Evolutionary conservation across 2,797 vertebrate species (phyloP), one percentile per base, ranked within the genome.

Genomic region (Lacerta bilineata): DNA sequence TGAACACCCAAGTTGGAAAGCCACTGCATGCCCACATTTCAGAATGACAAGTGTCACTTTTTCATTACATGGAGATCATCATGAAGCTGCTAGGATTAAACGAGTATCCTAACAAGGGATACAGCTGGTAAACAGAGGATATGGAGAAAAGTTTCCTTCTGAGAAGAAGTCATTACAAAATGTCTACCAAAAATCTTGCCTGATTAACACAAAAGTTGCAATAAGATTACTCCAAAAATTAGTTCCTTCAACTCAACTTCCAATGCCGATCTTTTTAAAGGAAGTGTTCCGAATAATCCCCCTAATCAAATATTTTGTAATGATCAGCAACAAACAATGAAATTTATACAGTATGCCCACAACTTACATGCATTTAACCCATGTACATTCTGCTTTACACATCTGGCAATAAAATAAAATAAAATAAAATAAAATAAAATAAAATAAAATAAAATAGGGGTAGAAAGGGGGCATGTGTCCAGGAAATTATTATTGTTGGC

Each of bases 101-200:
- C 83, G 41, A 0, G 0, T 80, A 41, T 82, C 64, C 85, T 88
- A 74, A 74, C 29, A 68, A 55, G 23, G 20, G 66, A 92, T 87
- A 66, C 74, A 85, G 66, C 61, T 55, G 2, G 29, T 39, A 36
- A 89, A 83, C 83, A 92, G 29, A 91, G 74, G 90, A 84, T 80
- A 87, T 82, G 50, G 83, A 89, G 59, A 89, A 93, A 17, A 88
- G 81, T 55, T 80, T 87, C 83, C 92, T 50, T 90, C 55, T 87
- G 77, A 86, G 81, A n/a, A 25, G 33, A 74, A 0, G 68, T n/a
- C 8, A 74, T 83, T 41, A 1, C 0, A 71, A 76, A 64, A 93
- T 84, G 27, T 43, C 68, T 46, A 29, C 36, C 33, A 64, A n/a
- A 87, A 61, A 17, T 61, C 7, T 71, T 61, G n/a, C 18, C 36